Evolutionary conservation across 2,888 invertebrate genomes (phyloP), one percentile per base, ranked within the genome.

Genomic region (Stegophylla sp.): DNA sequence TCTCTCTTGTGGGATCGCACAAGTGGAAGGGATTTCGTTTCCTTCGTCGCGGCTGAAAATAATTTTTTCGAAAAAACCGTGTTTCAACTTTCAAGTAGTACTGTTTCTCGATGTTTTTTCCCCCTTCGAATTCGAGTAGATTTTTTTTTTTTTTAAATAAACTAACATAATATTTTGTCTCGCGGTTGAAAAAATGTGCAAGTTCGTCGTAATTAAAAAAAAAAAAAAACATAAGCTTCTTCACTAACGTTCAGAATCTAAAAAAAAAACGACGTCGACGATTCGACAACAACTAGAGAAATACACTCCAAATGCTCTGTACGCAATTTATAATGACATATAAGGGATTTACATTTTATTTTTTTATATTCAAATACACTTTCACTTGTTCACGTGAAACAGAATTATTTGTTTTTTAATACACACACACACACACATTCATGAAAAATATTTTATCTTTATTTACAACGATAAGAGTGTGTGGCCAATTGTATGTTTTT

Each of bases 121-220:
- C 15, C 15, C 56, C 56, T 77, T 41, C 4, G 28, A 13, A 28
- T 43, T 77, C 23, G 13, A 45, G 77, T 56, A 43, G 41, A 53
- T 53, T 76, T 76, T 75, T 73, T 45, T 66, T 53, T 76, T 76
- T 75, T 73, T 45, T 72, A 13, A 10, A n/a, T 53, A 71, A 34
- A 74, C 28, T 74, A 64, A 41, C 41, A 51, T n/a, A n/a, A n/a
- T 64, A 75, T 75, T 51, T 7, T 64, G 41, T 64, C 34, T 75
- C 17, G 23, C 23, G 51, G 34, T 64, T 23, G 17, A 17, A 41
- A 34, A 41, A 23, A 53, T n/a, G n/a, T n/a, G n/a, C n/a, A 75
- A 75, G 51, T 28, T 64, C 48, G 12, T 51, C 13, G 10, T 5
- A 17, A 51, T n/a, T 41, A 64, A 23, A 75, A 51, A 15, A n/a